Percentiles rank a stretch among this genome's conserved stretches.
Evolutionary conservation across 2,113 vertebrate genomes (phyloP).

Genomic region (Alethe castanea): DNA sequence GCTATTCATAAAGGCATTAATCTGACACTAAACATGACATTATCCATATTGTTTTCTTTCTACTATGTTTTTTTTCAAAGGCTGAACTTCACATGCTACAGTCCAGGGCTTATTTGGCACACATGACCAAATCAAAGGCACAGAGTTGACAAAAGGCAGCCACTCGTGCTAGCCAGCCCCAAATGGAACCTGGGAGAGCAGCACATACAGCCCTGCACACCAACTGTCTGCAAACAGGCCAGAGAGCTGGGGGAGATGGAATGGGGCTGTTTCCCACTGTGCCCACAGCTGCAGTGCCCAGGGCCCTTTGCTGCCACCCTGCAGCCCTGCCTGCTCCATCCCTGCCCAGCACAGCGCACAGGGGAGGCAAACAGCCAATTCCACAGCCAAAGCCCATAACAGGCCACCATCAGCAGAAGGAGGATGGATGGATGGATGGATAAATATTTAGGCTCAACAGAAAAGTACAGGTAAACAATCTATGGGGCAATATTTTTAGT

Average conservation of each 20-base stretch:
- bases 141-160: neutral
- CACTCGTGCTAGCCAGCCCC: neutral
- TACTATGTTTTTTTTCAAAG: neutral
- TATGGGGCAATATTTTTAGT: neutral
- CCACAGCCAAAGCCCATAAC: neutral
- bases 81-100: neutral
- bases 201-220: neutral
- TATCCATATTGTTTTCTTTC: neutral
- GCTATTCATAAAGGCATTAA: neutral
- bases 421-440: neutral
- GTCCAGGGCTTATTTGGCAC: neutral
- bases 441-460: neutral
- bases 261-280: accelerated
- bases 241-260: neutral
- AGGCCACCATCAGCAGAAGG: neutral
- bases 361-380: neutral
- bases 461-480: neutral
- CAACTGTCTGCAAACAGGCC: neutral
- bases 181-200: neutral
- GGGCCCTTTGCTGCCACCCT: accelerated
- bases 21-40: neutral
- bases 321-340: neutral
- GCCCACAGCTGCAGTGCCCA: neutral
- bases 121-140: neutral
- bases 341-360: neutral